Evolutionary conservation across 2,113 vertebrate species (phyloP), one percentile per base, ranked within the genome.

Genomic region (Grantiella picta): DNA sequence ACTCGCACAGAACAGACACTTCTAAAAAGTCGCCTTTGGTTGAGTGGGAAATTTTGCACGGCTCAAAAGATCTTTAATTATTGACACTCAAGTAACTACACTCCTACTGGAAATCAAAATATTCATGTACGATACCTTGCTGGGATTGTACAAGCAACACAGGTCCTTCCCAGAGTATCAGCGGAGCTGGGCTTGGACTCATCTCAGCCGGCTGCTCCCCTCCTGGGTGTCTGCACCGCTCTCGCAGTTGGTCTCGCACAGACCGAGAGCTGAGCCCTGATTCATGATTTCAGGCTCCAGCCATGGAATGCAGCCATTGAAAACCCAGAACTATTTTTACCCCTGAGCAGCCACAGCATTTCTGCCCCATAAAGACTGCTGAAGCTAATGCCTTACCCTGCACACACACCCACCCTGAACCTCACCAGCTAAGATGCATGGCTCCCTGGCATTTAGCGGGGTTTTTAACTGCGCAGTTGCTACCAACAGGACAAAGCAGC

Each of bases 301-400:
- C 60, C 96, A 57, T 69, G 97, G 97, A 97, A 97, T 97, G 97
- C 86, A 94, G 96, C 92, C 95, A 96, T 82, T 94, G 96, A 97
- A 97, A 96, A 86, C 90, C 93, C 94, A 64, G 92, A 65, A 91
- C 96, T 97, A 97, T 97, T 97, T 97, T 97, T 97, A 97, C 82
- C 85, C 86, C 94, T 22, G 54, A 94, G 93, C 96, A 96, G 95
- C 80, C 96, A 77, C 95, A 95, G 95, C 88, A 71, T 89, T 96
- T 96, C 95, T 95, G 92, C 89, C 88, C 95, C 83, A 86, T 56
- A 54, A 75, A 94, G 94, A 60, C 86, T 82, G 93, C 89, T 91
- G 81, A 95, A 95, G 95, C 95, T 73, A 82, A 86, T 61, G 94
- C 92, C 92, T 94, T 95, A 11, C 90, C 82, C 93, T 61, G 35